A percentile compares a stretch with the other conserved stretches of the same genome.
Evolutionary conservation across 2,797 vertebrate species (phyloP).

Genomic region (Synanceia verrucosa): DNA sequence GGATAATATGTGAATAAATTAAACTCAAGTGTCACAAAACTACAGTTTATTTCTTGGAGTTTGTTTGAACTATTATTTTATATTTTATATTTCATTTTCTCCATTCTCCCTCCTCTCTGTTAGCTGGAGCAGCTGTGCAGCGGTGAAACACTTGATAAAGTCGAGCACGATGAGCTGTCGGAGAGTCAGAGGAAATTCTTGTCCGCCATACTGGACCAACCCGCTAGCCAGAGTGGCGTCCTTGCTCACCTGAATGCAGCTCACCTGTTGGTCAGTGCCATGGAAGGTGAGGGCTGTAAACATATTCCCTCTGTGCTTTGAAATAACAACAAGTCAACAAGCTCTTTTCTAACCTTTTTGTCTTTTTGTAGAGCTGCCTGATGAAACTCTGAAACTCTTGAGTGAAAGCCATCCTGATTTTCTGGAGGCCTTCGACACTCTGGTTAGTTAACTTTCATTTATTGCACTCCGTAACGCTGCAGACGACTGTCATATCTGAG

Average conservation of each 20-base stretch:
- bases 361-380: slow-evolving; percentile 83
- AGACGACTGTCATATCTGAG: background rate
- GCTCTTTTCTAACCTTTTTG: background rate
- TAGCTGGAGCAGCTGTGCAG: slow-evolving; percentile 82
- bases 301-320: background rate
- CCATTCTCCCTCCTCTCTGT: background rate
- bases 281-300: slow-evolving; percentile 83
- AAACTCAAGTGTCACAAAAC: background rate
- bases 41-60: background rate
- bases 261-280: slow-evolving; percentile 87
- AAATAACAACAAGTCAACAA: background rate
- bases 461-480: background rate
- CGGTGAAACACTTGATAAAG: slow-evolving; percentile 48
- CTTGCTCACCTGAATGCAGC: slow-evolving; percentile 67
- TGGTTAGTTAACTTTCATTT: slow-evolving; percentile 81
- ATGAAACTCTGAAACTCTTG: slow-evolving; percentile 79
- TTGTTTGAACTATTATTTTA: background rate
- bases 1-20: background rate
- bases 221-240: background rate
- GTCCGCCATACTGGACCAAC: background rate
- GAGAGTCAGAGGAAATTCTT: background rate
- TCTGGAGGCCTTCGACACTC: slow-evolving; percentile 72
- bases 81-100: background rate
- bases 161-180: slow-evolving; percentile 2
- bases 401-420: slow-evolving; percentile 81